Conservation (phyloP, 1,140 invertebrate genomes). For the Heliconius nattereri region DNA sequence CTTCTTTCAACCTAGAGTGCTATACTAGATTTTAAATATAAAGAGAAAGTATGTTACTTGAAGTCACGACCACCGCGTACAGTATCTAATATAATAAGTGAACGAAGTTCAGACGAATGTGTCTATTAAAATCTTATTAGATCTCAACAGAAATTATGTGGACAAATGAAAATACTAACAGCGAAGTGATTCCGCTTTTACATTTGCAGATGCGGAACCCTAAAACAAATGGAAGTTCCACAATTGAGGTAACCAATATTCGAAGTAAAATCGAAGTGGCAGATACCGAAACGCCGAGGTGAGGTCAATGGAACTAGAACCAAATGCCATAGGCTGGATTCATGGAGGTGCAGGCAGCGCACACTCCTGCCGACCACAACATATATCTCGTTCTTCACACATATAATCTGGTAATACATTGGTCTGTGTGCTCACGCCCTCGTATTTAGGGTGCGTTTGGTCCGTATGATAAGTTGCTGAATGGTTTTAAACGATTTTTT, state of each 20-base stretch:
- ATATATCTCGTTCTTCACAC: slow-evolving; percentile 62
- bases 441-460: slow-evolving; percentile 55
- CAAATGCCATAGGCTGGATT: slow-evolving; percentile 48
- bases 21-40: too few species aligned
- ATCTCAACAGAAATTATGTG: too few species aligned
- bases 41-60: too few species aligned
- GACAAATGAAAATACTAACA: too few species aligned
- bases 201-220: too few species aligned
- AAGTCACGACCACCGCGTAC: too few species aligned
- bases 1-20: too few species aligned
- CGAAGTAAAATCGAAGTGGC: background rate
- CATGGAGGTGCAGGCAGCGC: slow-evolving; percentile 49
- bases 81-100: too few species aligned
- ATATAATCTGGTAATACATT: slow-evolving; percentile 75
- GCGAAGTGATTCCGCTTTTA: too few species aligned
- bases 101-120: too few species aligned
- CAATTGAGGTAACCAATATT: background rate
- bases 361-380: slow-evolving; percentile 51
- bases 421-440: slow-evolving; percentile 66
- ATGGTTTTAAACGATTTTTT: background rate
- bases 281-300: slow-evolving; percentile 26
- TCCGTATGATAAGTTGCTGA: slow-evolving; percentile 30
- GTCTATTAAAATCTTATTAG: too few species aligned
- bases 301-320: slow-evolving; percentile 46
- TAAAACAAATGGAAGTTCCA: background rate